Evolutionary conservation across 2,797 vertebrate species (phyloP).

Genomic region (Chromobotia macracanthus): DNA sequence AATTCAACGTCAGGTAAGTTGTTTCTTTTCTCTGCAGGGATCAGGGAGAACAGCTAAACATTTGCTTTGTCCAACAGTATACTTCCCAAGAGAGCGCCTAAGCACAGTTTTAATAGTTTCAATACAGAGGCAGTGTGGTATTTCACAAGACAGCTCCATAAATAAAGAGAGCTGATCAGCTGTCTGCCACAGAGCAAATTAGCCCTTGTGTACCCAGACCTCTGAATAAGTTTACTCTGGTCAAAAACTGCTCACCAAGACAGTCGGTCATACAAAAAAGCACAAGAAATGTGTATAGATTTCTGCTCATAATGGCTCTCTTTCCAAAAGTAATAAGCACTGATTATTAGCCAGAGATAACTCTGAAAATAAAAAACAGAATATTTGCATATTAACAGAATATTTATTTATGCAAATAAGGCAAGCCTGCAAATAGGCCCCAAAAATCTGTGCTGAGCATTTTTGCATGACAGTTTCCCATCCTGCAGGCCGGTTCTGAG

Average conservation of each 20-base stretch:
- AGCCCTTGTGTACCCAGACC: no score
- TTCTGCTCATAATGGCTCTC: not conserved
- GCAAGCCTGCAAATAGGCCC: not conserved
- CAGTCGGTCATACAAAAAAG: no score
- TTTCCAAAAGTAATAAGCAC: not conserved
- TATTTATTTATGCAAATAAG: not conserved
- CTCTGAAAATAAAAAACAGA: not conserved
- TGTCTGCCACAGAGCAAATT: not conserved
- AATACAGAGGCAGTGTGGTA: not conserved
- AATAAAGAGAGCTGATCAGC: not conserved
- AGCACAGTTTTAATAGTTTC: not conserved
- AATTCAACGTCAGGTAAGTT: slow-evolving; percentile 35
- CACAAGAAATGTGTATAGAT: not conserved
- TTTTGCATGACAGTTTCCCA: not conserved
- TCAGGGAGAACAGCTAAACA: slow-evolving; percentile 12
- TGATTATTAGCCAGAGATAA: not conserved
- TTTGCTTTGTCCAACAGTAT: slow-evolving; percentile 19
- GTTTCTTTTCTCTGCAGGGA: slow-evolving; percentile 30
- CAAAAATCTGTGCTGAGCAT: not conserved
- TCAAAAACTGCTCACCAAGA: no score
- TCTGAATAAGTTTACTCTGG: no score
- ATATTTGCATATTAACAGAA: not conserved
- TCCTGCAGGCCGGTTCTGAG: not conserved
- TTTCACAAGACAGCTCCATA: not conserved
- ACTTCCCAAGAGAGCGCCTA: slow-evolving; percentile 18